These are phyloP conservation scores for Hestina assimilis DNA, from an alignment of 1,140 invertebrate species.

Conservation along the genomic window DNA sequence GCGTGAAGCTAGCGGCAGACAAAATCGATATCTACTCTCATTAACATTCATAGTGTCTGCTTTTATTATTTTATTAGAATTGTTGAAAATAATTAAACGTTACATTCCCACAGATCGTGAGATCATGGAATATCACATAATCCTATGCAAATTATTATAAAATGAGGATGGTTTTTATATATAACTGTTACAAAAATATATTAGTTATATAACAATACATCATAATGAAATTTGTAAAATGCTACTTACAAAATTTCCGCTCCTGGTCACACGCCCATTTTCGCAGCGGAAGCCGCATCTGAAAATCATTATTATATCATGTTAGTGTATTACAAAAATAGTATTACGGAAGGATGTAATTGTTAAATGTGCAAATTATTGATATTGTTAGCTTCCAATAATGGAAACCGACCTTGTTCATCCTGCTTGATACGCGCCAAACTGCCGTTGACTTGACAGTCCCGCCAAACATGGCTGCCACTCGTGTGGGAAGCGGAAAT, in stretches of 20 bases:
- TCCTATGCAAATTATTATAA: background rate
- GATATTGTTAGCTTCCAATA: slow-evolving; percentile 42
- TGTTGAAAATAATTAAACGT: background rate
- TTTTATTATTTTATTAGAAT: background rate
- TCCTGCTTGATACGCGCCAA: slow-evolving; percentile 70
- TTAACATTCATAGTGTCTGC: too few relatives aligned
- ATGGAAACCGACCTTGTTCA: slow-evolving; percentile 68
- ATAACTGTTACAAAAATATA: background rate
- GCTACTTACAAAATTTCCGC: slow-evolving; percentile 9
- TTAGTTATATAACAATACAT: too few relatives aligned
- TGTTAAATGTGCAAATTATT: slow-evolving; percentile 26
- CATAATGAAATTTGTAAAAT: background rate
- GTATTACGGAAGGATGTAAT: slow-evolving; percentile 5
- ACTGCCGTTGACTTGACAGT: slow-evolving; percentile 74
- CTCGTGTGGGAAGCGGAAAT: slow-evolving; percentile 76
- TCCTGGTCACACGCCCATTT: background rate
- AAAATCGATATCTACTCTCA: too few relatives aligned
- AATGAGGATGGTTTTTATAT: background rate
- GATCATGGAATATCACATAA: background rate
- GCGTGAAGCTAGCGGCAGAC: too few relatives aligned
- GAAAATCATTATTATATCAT: slow-evolving; percentile 40
- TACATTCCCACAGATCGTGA: background rate
- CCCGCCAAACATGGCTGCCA: slow-evolving; percentile 73
- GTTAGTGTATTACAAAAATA: slow-evolving; percentile 11
- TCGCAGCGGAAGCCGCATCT: slow-evolving; percentile 32